phyloP scores from a whole-genome alignment of 2,797 vertebrate genomes.

The Euphonia xanthogaster region DNA sequence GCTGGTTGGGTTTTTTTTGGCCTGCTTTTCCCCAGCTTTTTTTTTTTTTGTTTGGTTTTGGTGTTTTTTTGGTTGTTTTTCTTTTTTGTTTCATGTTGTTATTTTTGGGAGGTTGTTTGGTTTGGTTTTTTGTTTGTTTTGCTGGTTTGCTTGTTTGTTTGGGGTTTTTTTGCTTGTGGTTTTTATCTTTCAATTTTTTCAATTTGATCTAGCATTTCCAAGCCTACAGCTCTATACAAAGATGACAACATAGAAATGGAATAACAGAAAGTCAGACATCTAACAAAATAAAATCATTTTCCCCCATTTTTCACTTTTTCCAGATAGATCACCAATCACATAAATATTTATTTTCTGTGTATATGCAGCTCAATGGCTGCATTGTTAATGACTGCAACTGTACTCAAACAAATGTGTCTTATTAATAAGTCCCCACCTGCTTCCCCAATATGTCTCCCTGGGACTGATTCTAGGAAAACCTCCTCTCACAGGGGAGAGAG shows the following conservation, averaged over 20 bases:
- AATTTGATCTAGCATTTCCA: neutral
- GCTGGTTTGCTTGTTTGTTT: neutral
- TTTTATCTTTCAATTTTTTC: neutral
- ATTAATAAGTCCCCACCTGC: constrained; percentile 18
- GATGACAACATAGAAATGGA: neutral
- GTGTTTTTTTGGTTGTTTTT: neutral
- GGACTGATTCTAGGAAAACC: neutral
- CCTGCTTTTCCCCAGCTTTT: neutral
- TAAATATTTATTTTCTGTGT: constrained; percentile 26
- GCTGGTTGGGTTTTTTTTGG: neutral
- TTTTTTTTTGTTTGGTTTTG: neutral
- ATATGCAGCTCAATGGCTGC: neutral
- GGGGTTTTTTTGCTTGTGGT: accelerated
- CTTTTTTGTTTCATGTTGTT: neutral
- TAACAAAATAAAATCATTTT: neutral
- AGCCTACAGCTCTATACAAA: neutral
- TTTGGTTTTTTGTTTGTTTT: neutral
- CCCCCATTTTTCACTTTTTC: neutral
- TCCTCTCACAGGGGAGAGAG: neutral
- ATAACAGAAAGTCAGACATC: neutral
- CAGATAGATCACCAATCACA: neutral
- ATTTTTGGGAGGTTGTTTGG: neutral
- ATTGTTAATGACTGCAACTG: neutral
- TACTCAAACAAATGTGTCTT: neutral
- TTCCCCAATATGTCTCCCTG: neutral